Percentiles rank a stretch among this genome's conserved stretches.
These are phyloP conservation scores for Macquaria australasica DNA, from an alignment of 2,113 vertebrate genomes.

Conservation along the genomic window DNA sequence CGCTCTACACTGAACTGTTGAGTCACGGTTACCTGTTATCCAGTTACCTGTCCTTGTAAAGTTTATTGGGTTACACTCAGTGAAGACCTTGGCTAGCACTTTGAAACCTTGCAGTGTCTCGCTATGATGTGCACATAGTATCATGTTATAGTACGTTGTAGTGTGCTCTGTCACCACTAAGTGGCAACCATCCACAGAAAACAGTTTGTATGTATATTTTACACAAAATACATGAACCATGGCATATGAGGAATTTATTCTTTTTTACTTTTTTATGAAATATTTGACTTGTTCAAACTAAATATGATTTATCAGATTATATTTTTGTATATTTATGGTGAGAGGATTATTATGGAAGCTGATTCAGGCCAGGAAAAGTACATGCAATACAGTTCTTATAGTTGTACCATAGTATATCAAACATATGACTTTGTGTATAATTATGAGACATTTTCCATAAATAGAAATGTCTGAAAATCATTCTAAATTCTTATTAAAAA, in stretches of 20 bases:
- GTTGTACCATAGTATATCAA: neutral
- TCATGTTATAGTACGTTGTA: neutral
- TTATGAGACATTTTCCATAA: neutral
- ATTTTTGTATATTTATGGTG: neutral
- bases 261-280: neutral
- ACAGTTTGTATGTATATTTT: neutral
- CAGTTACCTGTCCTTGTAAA: constrained; percentile 9
- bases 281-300: neutral
- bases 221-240: neutral
- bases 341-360: neutral
- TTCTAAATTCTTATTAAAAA: neutral
- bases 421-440: neutral
- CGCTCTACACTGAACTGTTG: neutral
- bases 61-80: constrained; percentile 25
- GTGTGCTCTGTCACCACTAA: constrained; percentile 17
- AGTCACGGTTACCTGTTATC: constrained; percentile 6
- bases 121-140: neutral
- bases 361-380: neutral
- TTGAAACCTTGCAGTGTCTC: neutral
- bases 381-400: neutral
- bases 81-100: neutral
- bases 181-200: constrained; percentile 12
- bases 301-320: neutral
- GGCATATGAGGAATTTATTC: neutral
- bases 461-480: neutral